phyloP scores from a whole-genome alignment of 2,797 vertebrate genomes.

The Meriones psammophilus region DNA sequence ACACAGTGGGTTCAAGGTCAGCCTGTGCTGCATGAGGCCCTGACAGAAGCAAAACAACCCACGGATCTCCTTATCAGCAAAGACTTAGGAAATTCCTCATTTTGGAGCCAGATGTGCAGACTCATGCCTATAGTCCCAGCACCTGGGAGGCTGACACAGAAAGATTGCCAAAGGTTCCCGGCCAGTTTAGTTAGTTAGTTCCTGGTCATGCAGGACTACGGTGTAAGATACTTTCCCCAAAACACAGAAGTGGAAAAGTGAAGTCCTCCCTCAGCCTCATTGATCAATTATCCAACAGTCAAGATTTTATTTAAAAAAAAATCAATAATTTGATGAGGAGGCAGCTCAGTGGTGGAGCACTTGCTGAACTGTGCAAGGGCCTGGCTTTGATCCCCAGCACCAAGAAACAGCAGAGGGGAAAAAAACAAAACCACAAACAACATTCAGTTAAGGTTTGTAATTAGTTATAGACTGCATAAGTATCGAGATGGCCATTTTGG shows the following conservation, averaged over 20 bases:
- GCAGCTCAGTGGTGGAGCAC: background rate
- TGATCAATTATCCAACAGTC: background rate
- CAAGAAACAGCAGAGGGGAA: too few relatives aligned
- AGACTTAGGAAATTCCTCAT: background rate
- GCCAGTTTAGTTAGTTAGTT: background rate
- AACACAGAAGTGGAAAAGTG: background rate
- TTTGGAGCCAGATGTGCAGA: background rate
- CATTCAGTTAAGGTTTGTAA: too few relatives aligned
- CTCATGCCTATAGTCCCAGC: background rate
- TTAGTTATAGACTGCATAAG: too few relatives aligned
- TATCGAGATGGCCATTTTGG: too few relatives aligned
- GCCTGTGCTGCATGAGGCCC: background rate
- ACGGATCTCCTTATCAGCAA: background rate
- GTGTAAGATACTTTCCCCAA: background rate
- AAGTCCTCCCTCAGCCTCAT: background rate
- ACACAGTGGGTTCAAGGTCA: background rate
- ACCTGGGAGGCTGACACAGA: background rate
- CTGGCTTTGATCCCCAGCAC: too few relatives aligned
- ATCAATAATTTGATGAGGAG: background rate
- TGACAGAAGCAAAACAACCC: too few relatives aligned
- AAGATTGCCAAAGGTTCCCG: background rate
- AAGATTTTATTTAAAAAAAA: background rate
- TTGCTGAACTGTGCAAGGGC: background rate
- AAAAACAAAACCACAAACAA: too few relatives aligned
- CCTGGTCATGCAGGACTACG: background rate